Conservation (phyloP, 2,797 vertebrate species). For the Peromyscus eremicus region DNA sequence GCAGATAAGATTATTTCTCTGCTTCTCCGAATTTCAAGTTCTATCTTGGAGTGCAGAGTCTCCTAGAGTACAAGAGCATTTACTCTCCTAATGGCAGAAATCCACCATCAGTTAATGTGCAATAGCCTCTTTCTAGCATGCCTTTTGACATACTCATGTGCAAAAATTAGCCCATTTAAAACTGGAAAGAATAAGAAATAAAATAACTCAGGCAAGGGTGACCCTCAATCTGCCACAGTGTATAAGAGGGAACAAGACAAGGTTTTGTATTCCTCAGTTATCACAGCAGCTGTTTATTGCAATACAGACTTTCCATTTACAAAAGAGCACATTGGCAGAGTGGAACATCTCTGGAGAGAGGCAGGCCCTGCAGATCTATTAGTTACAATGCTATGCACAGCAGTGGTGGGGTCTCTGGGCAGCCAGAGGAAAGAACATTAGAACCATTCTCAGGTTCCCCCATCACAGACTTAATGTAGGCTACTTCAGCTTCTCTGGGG, state of each 20-base stretch:
- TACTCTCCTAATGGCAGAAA: neutral
- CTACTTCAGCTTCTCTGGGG: neutral
- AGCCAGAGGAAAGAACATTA: neutral
- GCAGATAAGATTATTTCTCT: neutral
- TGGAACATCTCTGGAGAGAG: conserved; percentile 67
- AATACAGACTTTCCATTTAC: conserved; percentile 77
- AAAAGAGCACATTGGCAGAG: conserved; percentile 68
- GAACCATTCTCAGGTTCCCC: neutral
- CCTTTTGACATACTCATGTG: conserved; percentile 54
- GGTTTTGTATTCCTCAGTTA: conserved; percentile 73
- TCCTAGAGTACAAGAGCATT: fast-evolving
- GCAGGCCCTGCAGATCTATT: neutral
- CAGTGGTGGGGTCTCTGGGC: conserved; percentile 2
- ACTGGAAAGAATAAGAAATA: neutral
- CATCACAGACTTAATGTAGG: conserved; percentile 15
- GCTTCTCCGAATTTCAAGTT: neutral
- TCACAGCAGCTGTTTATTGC: conserved; percentile 75
- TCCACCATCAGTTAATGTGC: too few relatives aligned
- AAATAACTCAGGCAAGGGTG: neutral
- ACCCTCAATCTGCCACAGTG: conserved; percentile 68
- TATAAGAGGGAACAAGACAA: conserved; percentile 73
- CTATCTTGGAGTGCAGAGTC: fast-evolving
- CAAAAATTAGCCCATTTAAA: conserved; percentile 58
- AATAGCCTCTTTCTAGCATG: neutral
- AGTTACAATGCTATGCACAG: conserved; percentile 68